Evolutionary conservation across 2,888 invertebrate species (phyloP), one percentile per base, ranked within the genome.

Genomic region (Tanaodytes sp.): DNA sequence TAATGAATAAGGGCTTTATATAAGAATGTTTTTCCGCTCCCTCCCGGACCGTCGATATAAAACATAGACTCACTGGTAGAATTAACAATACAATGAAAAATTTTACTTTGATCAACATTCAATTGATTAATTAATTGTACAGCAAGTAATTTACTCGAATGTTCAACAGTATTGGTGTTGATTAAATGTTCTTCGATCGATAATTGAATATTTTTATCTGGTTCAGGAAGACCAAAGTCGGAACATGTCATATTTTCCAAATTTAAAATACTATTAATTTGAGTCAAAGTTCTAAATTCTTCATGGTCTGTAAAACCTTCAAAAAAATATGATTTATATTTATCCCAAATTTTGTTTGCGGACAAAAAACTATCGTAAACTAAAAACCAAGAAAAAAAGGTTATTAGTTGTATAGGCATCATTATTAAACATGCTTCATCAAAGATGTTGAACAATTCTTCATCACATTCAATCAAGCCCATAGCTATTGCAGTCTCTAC

Each of bases 401-500:
- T 42, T 14, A 40, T 9, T 19, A 52, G 19, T 52, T 52, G 40
- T n/a, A 42, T 39, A 0, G 51, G 51, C 40, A 51, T 40, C 40
- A 51, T 51, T 18, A 51, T 40, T 6, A 5, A 3, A 39, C 15
- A 16, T 40, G 51, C 51, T 51, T 51, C 40, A 30, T 51, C 39
- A 40, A 39, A 51, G 8, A 51, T 51, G 39, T 51, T 40, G 30
- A 11, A 51, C 2, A 49, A 11, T 37, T 37, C 37, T 37, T 1
- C 11, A 37, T 49, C 49, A 37, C 9, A 37, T n/a, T 49, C 49
- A 11, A 49, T 15, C 31, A 62, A 45, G 9, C 52, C 45, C 61
- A 62, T 62, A 15, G 59, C 59, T 16, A 48, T 42, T 18, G 59
- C 59, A 8, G 39, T 16, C n/a, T n/a, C n/a, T n/a, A n/a, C n/a